Percentiles rank a stretch among this genome's conserved stretches.
Evolutionary conservation across 2,113 vertebrate species (phyloP).

Genomic region (Perca schrenkii): DNA sequence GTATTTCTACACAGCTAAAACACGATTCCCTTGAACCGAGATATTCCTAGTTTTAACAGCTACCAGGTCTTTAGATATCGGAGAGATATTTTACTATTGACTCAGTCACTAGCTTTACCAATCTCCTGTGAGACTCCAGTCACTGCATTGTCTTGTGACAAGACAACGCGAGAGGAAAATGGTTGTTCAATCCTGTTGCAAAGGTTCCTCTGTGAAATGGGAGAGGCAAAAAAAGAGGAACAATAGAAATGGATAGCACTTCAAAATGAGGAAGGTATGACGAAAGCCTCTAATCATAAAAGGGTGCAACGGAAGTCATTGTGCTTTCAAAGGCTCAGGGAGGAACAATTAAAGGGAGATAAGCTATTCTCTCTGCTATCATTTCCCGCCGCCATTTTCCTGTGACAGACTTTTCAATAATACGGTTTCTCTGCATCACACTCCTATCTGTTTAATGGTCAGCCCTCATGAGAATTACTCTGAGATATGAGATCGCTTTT

Average conservation of each 20-base stretch:
- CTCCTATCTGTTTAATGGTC: slow-evolving; percentile 67
- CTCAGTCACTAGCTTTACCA: slow-evolving; percentile 49
- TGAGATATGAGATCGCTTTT: slow-evolving; percentile 42
- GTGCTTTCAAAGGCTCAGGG: slow-evolving; percentile 65
- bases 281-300: slow-evolving; percentile 59
- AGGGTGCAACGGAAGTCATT: slow-evolving; percentile 54
- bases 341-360: slow-evolving; percentile 77
- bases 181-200: slow-evolving; percentile 22
- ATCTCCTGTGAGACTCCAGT: slow-evolving; percentile 44
- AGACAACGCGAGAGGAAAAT: slow-evolving; percentile 41
- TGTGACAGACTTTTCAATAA: slow-evolving; percentile 67
- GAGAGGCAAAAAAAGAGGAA: slow-evolving; percentile 1
- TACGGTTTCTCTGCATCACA: slow-evolving; percentile 28
- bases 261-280: slow-evolving; percentile 65
- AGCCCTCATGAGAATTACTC: slow-evolving; percentile 49
- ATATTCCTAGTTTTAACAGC: slow-evolving; percentile 6
- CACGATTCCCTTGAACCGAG: not conserved
- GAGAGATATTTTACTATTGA: slow-evolving; percentile 35
- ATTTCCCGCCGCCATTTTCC: slow-evolving; percentile 61
- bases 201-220: slow-evolving; percentile 32
- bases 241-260: slow-evolving; percentile 71
- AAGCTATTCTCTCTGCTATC: slow-evolving; percentile 64
- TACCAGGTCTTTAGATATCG: slow-evolving; percentile 17
- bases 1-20: slow-evolving; percentile 4
- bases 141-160: slow-evolving; percentile 42